Base-by-base conservation (phyloP, 2,113 vertebrate species). In the Zootoca vivipara region DNA sequence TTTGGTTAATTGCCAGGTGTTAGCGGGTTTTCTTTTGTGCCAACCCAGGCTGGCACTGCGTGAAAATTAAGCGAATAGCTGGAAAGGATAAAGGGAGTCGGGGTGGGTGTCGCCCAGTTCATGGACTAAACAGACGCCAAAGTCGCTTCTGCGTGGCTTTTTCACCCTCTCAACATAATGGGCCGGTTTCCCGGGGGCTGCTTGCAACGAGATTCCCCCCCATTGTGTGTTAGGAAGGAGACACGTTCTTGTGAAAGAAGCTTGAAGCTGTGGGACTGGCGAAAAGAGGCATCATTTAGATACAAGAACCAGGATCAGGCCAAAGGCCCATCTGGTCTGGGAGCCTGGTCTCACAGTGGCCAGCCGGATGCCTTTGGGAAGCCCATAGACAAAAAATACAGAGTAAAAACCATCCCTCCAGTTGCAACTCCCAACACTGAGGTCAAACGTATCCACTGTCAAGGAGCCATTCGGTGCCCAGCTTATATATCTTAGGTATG, bases 201-300 rank as follows among this genome's bases (percentile, higher is more conserved):
- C 35, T 33, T 4, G 0, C 24, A 0, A 4, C 15, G 4, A 24
- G n/a, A 15, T 52, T 7, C 6, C 5, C 1, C 1, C 4, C 28
- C n/a, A 5, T 12, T 8, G 13, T 22, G 69, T 2, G 8, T 82
- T 69, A 67, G 8, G 7, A 46, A 83, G 35, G 18, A 83, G 28
- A 7, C 1, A 3, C 38, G 0, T 52, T 52, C 10, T 52, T 83
- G 9, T 42, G 65, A 24, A 22, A 46, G 12, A 5, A 33, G 18
- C 65, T 33, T n/a, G 28, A 46, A 46, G 38, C 15, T 18, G 16
- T 30, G 28, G 1, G 6, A n/a, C 26, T 9, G 40, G 28, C 2
- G 1, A 52, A n/a, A 9, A 1, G 18, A 69, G 30, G 6, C 20
- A 13, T 6, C 30, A 3, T 33, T 22, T 70, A 52, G 40, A 52